A percentile compares a stretch with the other conserved stretches of the same genome.
Conservation (phyloP, 2,888 invertebrate species). For the Andrena dorsata region DNA sequence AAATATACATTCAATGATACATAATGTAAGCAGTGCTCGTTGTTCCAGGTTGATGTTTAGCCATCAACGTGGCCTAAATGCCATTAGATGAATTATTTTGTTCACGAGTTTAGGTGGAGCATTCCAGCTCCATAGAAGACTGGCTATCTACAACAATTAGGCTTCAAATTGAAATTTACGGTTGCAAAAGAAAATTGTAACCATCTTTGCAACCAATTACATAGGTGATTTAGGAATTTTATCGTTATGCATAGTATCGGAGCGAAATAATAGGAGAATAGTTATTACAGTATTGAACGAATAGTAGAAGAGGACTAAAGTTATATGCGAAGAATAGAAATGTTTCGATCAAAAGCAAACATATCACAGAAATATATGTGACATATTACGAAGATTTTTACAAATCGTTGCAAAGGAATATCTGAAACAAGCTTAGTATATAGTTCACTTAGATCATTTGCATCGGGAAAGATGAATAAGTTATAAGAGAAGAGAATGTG, state of each 20-base stretch:
- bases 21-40: conserved; percentile 14
- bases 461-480: conserved; percentile 8
- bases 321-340: conserved; percentile 41
- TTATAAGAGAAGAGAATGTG: conserved; percentile 27
- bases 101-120: conserved; percentile 15
- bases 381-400: conserved; percentile 20
- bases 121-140: conserved; percentile 50
- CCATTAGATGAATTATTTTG: conserved; percentile 27
- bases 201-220: conserved; percentile 19
- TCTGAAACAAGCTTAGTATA: conserved; percentile 17
- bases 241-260: conserved; percentile 16
- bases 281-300: conserved; percentile 31
- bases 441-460: conserved; percentile 17
- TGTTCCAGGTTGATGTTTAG: conserved; percentile 30
- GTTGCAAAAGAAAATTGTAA: conserved; percentile 18
- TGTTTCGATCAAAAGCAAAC: conserved; percentile 20
- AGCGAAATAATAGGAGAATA: conserved; percentile 17
- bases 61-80: conserved; percentile 5
- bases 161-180: conserved; percentile 27
- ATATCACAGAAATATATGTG: conserved; percentile 18
- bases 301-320: conserved; percentile 3
- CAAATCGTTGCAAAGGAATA: conserved; percentile 16
- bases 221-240: conserved; percentile 36
- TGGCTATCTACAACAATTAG: conserved; percentile 36
- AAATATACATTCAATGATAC: neutral